These are phyloP conservation scores for Platyrinchus mystaceus DNA, from an alignment of 2,797 vertebrate genomes.

Conservation along the genomic window DNA sequence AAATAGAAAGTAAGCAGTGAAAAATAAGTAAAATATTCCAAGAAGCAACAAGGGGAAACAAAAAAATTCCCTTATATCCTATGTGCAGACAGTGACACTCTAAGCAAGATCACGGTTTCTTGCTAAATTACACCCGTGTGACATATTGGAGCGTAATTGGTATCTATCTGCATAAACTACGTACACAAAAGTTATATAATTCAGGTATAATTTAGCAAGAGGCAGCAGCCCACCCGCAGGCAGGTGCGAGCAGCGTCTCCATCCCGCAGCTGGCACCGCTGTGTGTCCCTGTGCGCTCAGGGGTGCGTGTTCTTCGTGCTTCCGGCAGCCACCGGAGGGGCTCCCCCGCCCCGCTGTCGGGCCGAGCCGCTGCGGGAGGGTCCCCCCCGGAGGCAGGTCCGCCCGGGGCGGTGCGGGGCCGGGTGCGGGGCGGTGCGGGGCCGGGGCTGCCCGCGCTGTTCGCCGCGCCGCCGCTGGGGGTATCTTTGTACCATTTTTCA, in stretches of 20 bases:
- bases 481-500: slow-evolving; percentile 91
- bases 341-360: neutral
- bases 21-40: neutral
- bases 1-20: neutral
- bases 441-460: slow-evolving; percentile 40
- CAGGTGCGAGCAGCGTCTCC: neutral
- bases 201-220: neutral
- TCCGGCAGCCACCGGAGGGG: neutral
- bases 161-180: accelerated
- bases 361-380: neutral
- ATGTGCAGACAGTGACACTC: neutral
- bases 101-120: neutral
- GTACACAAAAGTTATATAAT: accelerated
- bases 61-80: neutral
- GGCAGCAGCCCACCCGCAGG: neutral
- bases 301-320: neutral
- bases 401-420: neutral
- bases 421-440: neutral
- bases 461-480: slow-evolving; percentile 83
- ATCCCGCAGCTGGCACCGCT: accelerated
- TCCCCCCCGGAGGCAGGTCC: neutral
- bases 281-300: accelerated
- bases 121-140: neutral
- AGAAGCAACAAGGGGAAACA: neutral
- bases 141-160: accelerated